Base-by-base conservation (phyloP, 2,888 invertebrate genomes). In the Pristionchus entomophagus region DNA sequence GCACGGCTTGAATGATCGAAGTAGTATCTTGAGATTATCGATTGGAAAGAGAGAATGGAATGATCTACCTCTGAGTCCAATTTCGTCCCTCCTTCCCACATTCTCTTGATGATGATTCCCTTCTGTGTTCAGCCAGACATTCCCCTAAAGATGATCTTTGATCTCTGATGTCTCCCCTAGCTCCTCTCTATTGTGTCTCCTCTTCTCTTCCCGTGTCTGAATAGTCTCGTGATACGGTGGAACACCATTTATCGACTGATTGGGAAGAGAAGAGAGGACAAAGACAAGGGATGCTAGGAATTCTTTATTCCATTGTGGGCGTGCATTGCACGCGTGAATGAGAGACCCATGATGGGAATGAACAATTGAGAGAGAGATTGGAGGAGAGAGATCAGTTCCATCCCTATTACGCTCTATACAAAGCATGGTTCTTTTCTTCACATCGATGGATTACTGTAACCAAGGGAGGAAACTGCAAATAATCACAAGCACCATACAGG, bases 1-100 rank as follows among this genome's bases (percentile, higher is more conserved):
- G 86, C 81, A 2, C 90, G 86, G 14, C 86, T 81, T 45, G 88
- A 88, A n/a, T 87, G 88, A 78, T 92, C 90, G 83, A 88, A 92
- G 86, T 84, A 91, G 84, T 91, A 92, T 84, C 91, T 89, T 77
- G 35, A 82, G 17, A 83, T 19, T 32, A 80, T 45, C 10, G 4
- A 78, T 22, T 78, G 12, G 3, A 17, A 5, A 49, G 26, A 22
- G 19, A 32, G 5, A 0, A 35, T 26, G 8, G n/a, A 78, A n/a
- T 35, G 53, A 32, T 56, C 35, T 29, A 83, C 83, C 83, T 83
- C 45, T 83, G 83, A 41, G 83, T 83, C 83, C 83, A 83, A 62
- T 83, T 83, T 26, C 62, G 35, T n/a, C 62, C 83, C 17, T 62
- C 83, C 45, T 83, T 83, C 26, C 83, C 83, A 38, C 83, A 83